A percentile compares a stretch with the other conserved stretches of the same genome.
Evolutionary conservation across 2,113 vertebrate species (phyloP).

Genomic region (Hippolais icterina): DNA sequence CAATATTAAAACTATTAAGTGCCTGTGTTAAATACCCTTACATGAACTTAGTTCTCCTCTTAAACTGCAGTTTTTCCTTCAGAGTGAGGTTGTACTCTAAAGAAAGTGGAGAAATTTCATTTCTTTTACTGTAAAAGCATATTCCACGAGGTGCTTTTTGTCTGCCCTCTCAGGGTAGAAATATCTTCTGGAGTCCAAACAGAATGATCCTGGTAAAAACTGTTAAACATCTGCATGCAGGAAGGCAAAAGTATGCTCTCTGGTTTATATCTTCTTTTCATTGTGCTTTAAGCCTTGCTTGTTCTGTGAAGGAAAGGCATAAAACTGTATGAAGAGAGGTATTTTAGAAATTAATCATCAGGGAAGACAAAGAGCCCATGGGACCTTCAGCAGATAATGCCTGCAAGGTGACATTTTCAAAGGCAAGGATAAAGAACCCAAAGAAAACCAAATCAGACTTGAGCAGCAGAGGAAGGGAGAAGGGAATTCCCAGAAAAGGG

Average conservation of each 20-base stretch:
- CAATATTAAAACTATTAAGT: neutral
- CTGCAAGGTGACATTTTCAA: neutral
- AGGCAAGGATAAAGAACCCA: neutral
- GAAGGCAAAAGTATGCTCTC: neutral
- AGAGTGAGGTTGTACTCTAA: neutral
- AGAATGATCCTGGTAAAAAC: neutral
- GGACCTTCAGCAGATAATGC: neutral
- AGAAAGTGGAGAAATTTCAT: neutral
- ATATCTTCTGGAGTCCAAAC: neutral
- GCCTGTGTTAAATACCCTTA: neutral
- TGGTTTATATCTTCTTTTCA: neutral
- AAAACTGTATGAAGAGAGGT: neutral
- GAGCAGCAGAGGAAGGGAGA: neutral
- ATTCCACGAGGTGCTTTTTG: neutral
- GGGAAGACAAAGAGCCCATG: neutral
- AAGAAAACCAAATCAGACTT: neutral
- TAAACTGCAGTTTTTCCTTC: neutral
- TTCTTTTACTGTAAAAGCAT: neutral
- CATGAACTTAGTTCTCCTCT: neutral
- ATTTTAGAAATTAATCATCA: neutral
- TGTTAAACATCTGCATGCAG: neutral
- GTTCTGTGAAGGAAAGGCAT: neutral
- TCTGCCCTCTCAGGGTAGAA: neutral
- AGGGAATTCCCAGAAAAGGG: constrained; percentile 36
- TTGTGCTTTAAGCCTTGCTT: neutral